These are phyloP conservation scores for Dascyllus trimaculatus DNA, from an alignment of 2,113 vertebrate species.

Conservation along the genomic window DNA sequence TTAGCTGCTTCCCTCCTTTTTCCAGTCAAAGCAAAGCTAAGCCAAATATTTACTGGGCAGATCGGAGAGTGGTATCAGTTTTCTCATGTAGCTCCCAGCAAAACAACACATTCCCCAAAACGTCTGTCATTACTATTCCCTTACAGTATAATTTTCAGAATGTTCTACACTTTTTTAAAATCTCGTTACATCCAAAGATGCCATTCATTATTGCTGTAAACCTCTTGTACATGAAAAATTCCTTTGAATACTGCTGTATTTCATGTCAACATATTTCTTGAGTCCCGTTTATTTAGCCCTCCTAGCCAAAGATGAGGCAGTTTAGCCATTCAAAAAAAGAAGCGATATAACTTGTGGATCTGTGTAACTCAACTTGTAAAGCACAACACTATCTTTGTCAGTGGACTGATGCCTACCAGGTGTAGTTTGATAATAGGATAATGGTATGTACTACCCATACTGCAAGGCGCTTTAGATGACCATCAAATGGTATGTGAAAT, in stretches of 20 bases:
- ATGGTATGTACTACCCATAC: conserved; percentile 43
- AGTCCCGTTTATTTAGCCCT: no score
- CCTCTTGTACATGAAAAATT: not conserved
- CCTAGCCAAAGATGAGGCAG: not conserved
- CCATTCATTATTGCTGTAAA: conserved; percentile 52
- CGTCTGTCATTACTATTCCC: conserved; percentile 1
- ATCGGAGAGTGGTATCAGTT: not conserved
- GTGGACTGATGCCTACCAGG: conserved; percentile 18
- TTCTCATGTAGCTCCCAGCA: no score
- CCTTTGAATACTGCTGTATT: conserved; percentile 1
- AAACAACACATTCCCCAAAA: conserved; percentile 9
- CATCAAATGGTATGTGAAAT: conserved; percentile 66
- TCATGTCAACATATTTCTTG: not conserved
- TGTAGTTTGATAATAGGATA: conserved; percentile 36
- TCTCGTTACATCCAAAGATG: conserved; percentile 28
- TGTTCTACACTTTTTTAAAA: not conserved
- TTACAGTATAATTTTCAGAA: not conserved
- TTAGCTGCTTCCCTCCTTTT: no score
- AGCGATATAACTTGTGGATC: conserved; percentile 25
- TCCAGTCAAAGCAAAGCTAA: not conserved
- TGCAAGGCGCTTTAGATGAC: conserved; percentile 64
- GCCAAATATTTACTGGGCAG: not conserved
- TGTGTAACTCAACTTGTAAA: conserved; percentile 29
- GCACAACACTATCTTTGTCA: conserved; percentile 21
- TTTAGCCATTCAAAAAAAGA: conserved; percentile 30